Percentiles rank a stretch among this genome's conserved stretches.
Conservation (phyloP, 30 jellyfish, hydroid and myxozoan species). For the Aurelia aurita complex sp. Pacific region DNA sequence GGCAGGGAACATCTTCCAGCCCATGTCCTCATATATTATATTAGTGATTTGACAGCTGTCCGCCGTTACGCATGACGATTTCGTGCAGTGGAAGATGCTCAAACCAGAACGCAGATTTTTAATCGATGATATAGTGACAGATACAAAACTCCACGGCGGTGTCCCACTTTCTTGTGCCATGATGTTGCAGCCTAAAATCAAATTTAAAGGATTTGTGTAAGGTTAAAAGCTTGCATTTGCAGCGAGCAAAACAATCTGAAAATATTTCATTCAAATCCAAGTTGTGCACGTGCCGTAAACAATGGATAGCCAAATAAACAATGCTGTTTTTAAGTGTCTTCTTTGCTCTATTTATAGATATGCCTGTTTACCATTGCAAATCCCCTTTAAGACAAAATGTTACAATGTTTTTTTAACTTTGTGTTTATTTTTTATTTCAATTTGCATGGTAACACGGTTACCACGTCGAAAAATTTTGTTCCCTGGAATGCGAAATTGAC, state of each 20-base stretch:
- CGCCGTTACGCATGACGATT: background rate
- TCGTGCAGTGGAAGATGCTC: background rate
- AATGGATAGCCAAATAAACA: too few species aligned
- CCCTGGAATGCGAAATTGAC: too few species aligned
- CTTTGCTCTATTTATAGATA: too few species aligned
- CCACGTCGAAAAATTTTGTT: too few species aligned
- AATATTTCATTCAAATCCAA: too few species aligned
- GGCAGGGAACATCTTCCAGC: conserved; percentile 13
- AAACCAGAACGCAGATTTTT: background rate
- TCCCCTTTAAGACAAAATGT: background rate
- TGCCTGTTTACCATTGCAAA: too few species aligned
- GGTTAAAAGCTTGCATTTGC: too few species aligned
- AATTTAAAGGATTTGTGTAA: background rate
- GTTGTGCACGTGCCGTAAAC: too few species aligned
- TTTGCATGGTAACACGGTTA: too few species aligned
- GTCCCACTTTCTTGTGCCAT: conserved; percentile 34
- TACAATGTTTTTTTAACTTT: background rate
- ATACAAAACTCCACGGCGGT: conserved; percentile 42
- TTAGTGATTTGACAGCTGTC: background rate
- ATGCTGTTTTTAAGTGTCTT: too few species aligned
- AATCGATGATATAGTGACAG: background rate
- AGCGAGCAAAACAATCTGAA: too few species aligned
- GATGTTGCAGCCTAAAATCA: conserved; percentile 12
- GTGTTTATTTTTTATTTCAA: background rate
- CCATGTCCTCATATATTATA: background rate